Evolutionary conservation across 2,113 vertebrate genomes (phyloP).

Genomic region (Malurus melanocephalus): DNA sequence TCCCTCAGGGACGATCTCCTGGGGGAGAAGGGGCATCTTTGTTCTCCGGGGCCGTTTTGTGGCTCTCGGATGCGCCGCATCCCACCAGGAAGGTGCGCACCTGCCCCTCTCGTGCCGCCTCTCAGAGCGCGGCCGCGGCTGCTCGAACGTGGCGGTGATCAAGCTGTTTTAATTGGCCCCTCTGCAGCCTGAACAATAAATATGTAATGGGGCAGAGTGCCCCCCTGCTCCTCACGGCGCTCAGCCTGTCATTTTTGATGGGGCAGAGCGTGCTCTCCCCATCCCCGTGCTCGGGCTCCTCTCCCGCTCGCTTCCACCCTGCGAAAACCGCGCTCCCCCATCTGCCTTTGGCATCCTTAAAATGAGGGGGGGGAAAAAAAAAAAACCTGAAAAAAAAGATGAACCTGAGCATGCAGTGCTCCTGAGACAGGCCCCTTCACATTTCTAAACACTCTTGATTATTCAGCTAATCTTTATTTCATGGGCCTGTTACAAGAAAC

Average conservation of each 20-base stretch:
- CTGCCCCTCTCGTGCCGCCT: background rate
- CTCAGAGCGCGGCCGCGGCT: background rate
- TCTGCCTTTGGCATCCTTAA: constrained; percentile 18
- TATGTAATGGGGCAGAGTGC: background rate
- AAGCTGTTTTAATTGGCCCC: constrained; percentile 49
- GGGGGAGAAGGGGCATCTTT: accelerated
- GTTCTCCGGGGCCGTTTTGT: accelerated
- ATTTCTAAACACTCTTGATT: constrained; percentile 59
- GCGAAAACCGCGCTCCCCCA: background rate
- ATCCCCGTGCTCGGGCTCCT: background rate
- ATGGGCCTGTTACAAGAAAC: constrained; percentile 63
- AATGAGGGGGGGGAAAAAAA: background rate
- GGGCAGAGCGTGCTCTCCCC: background rate
- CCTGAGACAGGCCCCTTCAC: constrained; percentile 54
- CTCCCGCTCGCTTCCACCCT: background rate
- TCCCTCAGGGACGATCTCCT: too few relatives aligned
- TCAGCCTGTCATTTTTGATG: background rate
- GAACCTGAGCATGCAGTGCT: constrained; percentile 20
- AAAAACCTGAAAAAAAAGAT: background rate
- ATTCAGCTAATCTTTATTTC: constrained; percentile 76
- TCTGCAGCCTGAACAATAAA: constrained; percentile 33
- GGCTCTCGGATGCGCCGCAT: accelerated
- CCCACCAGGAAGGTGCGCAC: background rate
- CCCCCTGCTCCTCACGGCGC: background rate
- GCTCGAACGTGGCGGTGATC: background rate